A percentile compares a stretch with the other conserved stretches of the same genome.
Evolutionary conservation across 2,113 vertebrate genomes (phyloP).

Genomic region (Bujurquina vittata): DNA sequence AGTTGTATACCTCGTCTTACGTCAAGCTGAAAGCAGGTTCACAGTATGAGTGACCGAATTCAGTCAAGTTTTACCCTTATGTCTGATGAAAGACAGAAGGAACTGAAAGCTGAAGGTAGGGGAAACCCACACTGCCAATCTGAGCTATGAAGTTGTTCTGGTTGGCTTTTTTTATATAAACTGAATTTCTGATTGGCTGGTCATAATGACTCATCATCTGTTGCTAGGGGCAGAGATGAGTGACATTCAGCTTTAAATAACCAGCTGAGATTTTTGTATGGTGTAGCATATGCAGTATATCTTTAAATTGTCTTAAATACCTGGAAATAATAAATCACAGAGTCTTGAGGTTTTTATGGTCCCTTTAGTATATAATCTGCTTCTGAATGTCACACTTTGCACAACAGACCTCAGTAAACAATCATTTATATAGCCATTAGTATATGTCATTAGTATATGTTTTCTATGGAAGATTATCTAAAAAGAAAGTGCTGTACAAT

Average conservation of each 20-base stretch:
- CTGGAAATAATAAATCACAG: neutral
- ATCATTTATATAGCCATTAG: neutral
- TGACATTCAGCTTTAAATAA: neutral
- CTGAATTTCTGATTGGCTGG: constrained; percentile 53
- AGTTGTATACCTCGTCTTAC: constrained; percentile 37
- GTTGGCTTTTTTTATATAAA: neutral
- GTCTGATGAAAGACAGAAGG: neutral
- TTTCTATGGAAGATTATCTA: accelerated
- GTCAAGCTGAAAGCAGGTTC: neutral
- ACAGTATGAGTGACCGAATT: neutral
- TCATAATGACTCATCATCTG: constrained; percentile 27
- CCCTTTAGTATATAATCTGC: too few relatives aligned
- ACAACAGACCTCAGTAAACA: neutral
- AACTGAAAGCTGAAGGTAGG: constrained; percentile 37
- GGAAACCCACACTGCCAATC: neutral
- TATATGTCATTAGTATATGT: neutral
- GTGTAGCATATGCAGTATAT: neutral
- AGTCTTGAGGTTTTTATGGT: too few relatives aligned
- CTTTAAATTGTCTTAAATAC: neutral
- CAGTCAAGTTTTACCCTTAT: neutral
- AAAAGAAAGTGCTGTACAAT: too few relatives aligned
- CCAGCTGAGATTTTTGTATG: neutral
- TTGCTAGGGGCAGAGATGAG: constrained; percentile 20
- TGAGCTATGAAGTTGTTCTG: neutral
- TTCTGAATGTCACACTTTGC: too few relatives aligned